Conservation (phyloP, 2,797 vertebrate genomes). For the Syngnathus acus region DNA sequence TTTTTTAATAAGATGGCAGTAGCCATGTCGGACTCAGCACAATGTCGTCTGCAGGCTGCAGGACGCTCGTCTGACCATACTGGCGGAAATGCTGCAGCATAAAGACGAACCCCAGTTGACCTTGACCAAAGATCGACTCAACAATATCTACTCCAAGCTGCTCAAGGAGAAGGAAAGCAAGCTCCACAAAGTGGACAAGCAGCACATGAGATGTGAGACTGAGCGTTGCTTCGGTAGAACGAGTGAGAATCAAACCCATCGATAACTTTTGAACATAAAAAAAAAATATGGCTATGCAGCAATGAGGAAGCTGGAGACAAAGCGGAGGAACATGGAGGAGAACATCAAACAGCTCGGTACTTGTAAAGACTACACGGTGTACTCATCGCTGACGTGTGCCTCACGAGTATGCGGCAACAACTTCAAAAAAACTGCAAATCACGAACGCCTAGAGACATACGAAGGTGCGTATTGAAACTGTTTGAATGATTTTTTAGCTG, state of each 20-base stretch:
- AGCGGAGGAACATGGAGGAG: constrained; percentile 67
- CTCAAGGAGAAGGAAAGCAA: constrained; percentile 70
- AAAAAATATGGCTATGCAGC: constrained; percentile 51
- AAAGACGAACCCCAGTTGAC: constrained; percentile 64
- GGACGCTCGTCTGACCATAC: constrained; percentile 71
- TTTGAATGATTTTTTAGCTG: neutral
- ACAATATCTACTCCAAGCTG: constrained; percentile 58
- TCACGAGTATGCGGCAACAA: constrained; percentile 45
- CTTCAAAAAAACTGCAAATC: neutral
- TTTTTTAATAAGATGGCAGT: too few species aligned
- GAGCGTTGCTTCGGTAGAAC: neutral
- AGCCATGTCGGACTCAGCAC: neutral
- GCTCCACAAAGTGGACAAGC: constrained; percentile 64
- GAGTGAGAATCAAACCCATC: neutral
- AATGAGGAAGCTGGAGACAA: constrained; percentile 75
- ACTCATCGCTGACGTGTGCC: constrained; percentile 62
- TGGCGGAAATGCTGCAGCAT: constrained; percentile 69
- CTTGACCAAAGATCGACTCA: constrained; percentile 57
- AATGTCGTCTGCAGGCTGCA: constrained; percentile 72
- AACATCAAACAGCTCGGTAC: constrained; percentile 67
- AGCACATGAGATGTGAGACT: constrained; percentile 67
- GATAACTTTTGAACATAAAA: neutral
- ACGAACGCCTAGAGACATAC: constrained; percentile 58
- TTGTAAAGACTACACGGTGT: constrained; percentile 67
- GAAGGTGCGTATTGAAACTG: constrained; percentile 65